Base-by-base conservation (phyloP, 2,888 invertebrate species). In the Patella depressa region DNA sequence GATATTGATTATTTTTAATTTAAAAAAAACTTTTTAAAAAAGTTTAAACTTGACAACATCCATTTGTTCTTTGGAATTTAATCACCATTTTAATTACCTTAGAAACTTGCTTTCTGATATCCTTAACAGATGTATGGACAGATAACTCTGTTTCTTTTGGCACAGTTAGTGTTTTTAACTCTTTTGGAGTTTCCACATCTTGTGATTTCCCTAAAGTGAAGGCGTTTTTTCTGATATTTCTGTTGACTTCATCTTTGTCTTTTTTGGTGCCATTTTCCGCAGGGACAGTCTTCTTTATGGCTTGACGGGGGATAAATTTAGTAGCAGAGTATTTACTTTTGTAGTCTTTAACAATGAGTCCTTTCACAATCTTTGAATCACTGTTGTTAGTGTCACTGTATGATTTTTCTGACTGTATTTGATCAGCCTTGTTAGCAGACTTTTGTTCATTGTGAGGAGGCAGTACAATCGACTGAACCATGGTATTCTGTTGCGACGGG, bases 221-320 rank as follows among this genome's bases (percentile, higher is more conserved):
- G 29, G 88, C 88, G 83, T 88, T 86, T 55, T 78, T 83, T 65
- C 81, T 79, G 4, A 88, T 78, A 73, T 85, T 82, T 76, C 79
- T 77, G 76, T 83, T 84, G 3, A 87, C 45, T 45, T 71, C 73
- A 75, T 86, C 85, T 24, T 65, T 72, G 19, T 75, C 53, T 57
- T 76, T 71, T 14, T 59, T 9, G 4, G 59, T n/a, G 17, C 53
- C 53, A 3, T 57, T 65, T 53, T 59, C 45, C 3, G 45, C 74
- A 53, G 57, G 54, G 55, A 57, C 55, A 53, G 74, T 78, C 34
- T 72, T 75, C n/a, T 78, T 81, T 53, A 85, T 65, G 24, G 87
- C 84, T 78, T 89, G 89, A 19, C 89, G 79, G 7, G 89, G 89
- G 55, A 89, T 82, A 83, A 89, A 89, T 75, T 79, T 85, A 17